phyloP scores from a whole-genome alignment of 2,888 invertebrate species.

The Habrosyne pyritoides region DNA sequence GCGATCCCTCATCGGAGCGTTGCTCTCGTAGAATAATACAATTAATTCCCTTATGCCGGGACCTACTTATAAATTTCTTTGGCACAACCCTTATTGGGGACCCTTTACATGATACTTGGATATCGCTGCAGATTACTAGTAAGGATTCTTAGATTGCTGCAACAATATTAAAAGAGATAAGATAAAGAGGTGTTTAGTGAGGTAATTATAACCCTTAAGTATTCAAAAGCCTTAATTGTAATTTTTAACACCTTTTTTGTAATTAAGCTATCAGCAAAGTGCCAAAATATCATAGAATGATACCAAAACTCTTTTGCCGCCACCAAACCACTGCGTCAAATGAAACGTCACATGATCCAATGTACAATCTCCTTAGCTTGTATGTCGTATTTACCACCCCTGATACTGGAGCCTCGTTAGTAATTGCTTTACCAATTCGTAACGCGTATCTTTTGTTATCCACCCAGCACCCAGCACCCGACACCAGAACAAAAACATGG shows the following conservation, averaged over 20 bases:
- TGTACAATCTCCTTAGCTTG: constrained; percentile 26
- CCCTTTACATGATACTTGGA: constrained; percentile 37
- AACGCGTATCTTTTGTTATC: constrained; percentile 59
- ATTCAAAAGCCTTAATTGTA: no score
- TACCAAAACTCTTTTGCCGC: no score
- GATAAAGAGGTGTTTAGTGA: no score
- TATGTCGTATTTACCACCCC: constrained; percentile 59
- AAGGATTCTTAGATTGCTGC: not conserved
- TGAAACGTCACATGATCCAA: not conserved
- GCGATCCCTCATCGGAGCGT: constrained; percentile 70
- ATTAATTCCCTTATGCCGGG: constrained; percentile 79
- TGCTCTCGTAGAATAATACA: constrained; percentile 73
- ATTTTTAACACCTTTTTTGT: no score
- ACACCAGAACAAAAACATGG: constrained; percentile 54
- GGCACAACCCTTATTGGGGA: constrained; percentile 53
- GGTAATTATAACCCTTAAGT: no score
- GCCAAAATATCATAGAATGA: no score
- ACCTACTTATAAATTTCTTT: constrained; percentile 74
- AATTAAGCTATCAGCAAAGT: no score
- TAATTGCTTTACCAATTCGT: constrained; percentile 63
- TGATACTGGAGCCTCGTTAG: constrained; percentile 55
- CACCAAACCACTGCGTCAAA: not conserved
- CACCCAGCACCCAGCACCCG: constrained; percentile 10
- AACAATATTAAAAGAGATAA: no score
- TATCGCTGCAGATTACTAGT: constrained; percentile 8